A percentile compares a stretch with the other conserved stretches of the same genome.
Conservation (phyloP, 2,113 vertebrate species). For the Cyprinodon variegatus region DNA sequence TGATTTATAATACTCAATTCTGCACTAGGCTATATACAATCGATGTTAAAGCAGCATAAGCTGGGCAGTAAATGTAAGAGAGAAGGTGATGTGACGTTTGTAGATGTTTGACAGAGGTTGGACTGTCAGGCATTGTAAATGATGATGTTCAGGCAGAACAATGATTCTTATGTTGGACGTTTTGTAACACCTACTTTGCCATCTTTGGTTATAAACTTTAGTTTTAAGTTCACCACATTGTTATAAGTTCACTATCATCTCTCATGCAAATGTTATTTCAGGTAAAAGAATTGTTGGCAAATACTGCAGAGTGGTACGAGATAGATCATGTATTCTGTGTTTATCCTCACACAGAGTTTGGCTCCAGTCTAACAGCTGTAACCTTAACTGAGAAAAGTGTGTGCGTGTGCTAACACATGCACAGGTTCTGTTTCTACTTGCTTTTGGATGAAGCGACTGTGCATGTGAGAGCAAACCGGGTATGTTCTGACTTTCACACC, state of each 20-base stretch:
- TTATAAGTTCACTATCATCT: conserved; percentile 3
- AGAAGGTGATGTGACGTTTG: not conserved
- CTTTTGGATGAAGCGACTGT: not conserved
- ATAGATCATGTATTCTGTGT: conserved; percentile 33
- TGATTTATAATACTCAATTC: not conserved
- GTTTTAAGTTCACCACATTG: not conserved
- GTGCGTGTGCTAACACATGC: not conserved
- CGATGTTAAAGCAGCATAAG: not conserved
- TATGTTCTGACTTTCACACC: conserved; percentile 45
- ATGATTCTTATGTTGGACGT: not conserved
- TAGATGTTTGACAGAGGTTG: not conserved
- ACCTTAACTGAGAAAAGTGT: conserved; percentile 19
- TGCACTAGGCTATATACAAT: not conserved
- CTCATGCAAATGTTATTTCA: conserved; percentile 8
- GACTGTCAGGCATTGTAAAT: not conserved
- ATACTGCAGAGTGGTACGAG: conserved; percentile 22
- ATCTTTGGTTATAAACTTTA: not conserved
- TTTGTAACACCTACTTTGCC: not conserved
- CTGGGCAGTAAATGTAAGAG: not conserved
- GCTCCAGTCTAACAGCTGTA: conserved; percentile 55
- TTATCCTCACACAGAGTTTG: conserved; percentile 25
- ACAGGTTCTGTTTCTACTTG: not conserved
- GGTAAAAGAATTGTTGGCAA: conserved; percentile 26
- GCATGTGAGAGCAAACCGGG: conserved; percentile 25
- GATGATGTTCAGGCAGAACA: not conserved